Evolutionary conservation across 2,888 invertebrate genomes (phyloP).

Genomic region (Prosopocoilus inquinatus): DNA sequence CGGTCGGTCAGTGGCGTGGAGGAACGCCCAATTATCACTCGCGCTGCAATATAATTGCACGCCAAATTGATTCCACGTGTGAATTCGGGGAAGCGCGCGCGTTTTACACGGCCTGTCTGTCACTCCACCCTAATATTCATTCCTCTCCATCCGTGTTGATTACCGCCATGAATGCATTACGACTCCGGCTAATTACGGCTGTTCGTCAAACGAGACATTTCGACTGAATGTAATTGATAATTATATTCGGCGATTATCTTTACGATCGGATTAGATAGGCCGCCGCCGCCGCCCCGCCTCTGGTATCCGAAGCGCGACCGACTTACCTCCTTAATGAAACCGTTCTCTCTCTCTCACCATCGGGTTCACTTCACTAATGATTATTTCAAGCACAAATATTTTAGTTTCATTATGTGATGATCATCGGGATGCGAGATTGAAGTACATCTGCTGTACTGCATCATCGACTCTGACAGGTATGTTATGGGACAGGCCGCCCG

Average conservation of each 20-base stretch:
- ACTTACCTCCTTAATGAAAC: no score
- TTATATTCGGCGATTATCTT: not conserved
- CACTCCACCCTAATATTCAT: constrained; percentile 9
- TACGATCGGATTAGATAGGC: not conserved
- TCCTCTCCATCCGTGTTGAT: constrained; percentile 26
- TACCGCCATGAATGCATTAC: constrained; percentile 28
- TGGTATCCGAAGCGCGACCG: no score
- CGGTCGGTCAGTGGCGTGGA: constrained; percentile 25
- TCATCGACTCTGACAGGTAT: no score
- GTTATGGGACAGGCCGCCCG: no score
- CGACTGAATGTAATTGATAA: constrained; percentile 7
- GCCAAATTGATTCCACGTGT: constrained; percentile 29
- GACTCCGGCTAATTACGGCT: constrained; percentile 25
- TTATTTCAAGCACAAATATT: no score
- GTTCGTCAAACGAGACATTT: constrained; percentile 23
- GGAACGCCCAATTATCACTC: constrained; percentile 16
- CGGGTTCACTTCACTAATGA: no score
- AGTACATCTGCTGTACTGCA: no score
- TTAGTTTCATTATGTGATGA: no score
- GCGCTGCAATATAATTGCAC: constrained; percentile 11
- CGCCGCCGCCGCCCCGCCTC: not conserved
- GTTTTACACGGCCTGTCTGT: constrained; percentile 27
- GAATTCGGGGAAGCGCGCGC: constrained; percentile 21
- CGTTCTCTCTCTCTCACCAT: no score
- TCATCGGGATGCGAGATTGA: no score